A percentile compares a stretch with the other conserved stretches of the same genome.
These are phyloP conservation scores for pig (Sus scrofa) DNA, from an alignment of 2,113 vertebrate genomes.

Conservation along the genomic window T2T-Sscrofa CM000812.6:180670501-180671000, in stretches of 20 bases:
- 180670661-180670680: neutral
- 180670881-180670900: conserved; percentile 51
- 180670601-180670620: neutral
- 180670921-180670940: conserved; percentile 11
- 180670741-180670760: conserved; percentile 37
- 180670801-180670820: conserved; percentile 46
- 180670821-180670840: neutral
- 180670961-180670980: no score
- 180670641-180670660: neutral
- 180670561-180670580: neutral
- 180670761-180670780: conserved; percentile 36
- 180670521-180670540: neutral
- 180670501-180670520: conserved; percentile 1
- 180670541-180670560: neutral
- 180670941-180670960: neutral
- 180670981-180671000: no score
- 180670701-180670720: neutral
- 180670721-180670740: neutral
- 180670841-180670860: conserved; percentile 9
- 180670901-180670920: neutral
- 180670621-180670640: neutral
- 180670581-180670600: neutral
- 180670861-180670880: conserved; percentile 17
- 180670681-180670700: neutral
- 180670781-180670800: neutral